Base-by-base conservation (phyloP, 2,797 vertebrate genomes). In the Chromis chromis region DNA sequence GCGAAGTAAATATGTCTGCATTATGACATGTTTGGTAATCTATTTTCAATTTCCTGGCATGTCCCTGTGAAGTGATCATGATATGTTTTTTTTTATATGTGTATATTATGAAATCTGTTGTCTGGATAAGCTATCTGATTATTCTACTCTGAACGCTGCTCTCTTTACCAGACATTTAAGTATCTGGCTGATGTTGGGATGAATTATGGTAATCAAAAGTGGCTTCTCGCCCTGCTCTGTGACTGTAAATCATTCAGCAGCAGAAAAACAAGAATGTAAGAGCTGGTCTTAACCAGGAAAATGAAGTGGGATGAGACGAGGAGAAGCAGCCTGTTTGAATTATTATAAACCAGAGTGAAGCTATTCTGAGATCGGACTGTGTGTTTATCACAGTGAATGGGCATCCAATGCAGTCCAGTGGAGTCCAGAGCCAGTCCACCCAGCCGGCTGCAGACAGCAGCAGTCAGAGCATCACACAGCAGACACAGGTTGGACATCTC, bases 301-400 rank as follows among this genome's bases (percentile, higher is more conserved):
- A 40, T 7, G 33, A 11, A 36, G 33, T 36, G 33, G 36, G 72
- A 61, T 19, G 7, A 60, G 58, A 42, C 52, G 31, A 42, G 39
- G 28, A 75, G 17, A 48, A 39, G 36, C 6, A 19, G 10, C 39
- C 13, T 36, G 6, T 77, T 58, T 77, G 39, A 67, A 22, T 66
- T 27, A 70, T 64, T 64, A 8, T 60, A 53, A 65, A 67, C 19
- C 31, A 3, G 16, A 6, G 49, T 52, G 17, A 27, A 68, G 46
- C 17, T 65, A 11, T 62, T 2, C 44, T 82, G 52, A 61, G 33
- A 14, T 62, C 61, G 14, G 58, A 1, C 22, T 76, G 1, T 66
- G 0, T 76, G 65, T 81, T 64, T 68, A 3, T 74, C 7, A 8
- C 78, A 91, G 88, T 78, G 22, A 85, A 85, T 55, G 82, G 60